Conservation (phyloP, 1,140 invertebrate genomes). For the Camponotus floridanus region DNA sequence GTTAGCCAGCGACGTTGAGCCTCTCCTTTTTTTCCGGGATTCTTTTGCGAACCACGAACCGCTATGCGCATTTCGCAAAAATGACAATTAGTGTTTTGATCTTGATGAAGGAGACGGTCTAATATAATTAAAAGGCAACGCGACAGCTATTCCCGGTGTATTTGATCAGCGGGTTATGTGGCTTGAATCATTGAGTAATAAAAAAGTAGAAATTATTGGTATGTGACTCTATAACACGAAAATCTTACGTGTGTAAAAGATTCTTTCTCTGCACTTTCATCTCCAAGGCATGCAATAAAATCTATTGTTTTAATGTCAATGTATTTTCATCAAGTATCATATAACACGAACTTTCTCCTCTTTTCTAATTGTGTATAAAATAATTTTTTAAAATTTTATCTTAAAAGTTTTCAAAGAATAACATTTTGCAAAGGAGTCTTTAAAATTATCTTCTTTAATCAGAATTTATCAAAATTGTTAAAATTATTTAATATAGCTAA, state of each 20-base stretch:
- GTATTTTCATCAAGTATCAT: neutral
- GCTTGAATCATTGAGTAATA: neutral
- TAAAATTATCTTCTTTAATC: neutral
- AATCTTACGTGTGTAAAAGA: neutral
- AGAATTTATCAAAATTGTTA: conserved; percentile 25
- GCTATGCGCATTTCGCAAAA: conserved; percentile 19
- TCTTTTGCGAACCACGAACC: conserved; percentile 20
- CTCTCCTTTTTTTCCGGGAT: conserved; percentile 8
- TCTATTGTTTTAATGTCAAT: neutral
- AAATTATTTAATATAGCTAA: neutral
- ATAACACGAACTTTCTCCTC: neutral
- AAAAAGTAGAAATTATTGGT: no score
- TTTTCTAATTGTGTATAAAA: neutral
- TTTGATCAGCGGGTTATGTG: neutral
- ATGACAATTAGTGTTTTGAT: conserved; percentile 33
- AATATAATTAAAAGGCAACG: neutral
- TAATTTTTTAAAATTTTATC: neutral
- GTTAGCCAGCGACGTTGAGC: conserved; percentile 75
- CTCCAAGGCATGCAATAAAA: neutral
- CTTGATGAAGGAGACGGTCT: neutral
- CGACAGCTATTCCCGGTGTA: neutral
- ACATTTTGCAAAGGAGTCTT: conserved; percentile 11
- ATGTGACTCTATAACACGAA: neutral
- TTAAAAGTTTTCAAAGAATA: neutral
- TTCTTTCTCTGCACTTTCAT: neutral